Conservation (phyloP, 1,140 invertebrate species). For the Spodoptera litura region DNA sequence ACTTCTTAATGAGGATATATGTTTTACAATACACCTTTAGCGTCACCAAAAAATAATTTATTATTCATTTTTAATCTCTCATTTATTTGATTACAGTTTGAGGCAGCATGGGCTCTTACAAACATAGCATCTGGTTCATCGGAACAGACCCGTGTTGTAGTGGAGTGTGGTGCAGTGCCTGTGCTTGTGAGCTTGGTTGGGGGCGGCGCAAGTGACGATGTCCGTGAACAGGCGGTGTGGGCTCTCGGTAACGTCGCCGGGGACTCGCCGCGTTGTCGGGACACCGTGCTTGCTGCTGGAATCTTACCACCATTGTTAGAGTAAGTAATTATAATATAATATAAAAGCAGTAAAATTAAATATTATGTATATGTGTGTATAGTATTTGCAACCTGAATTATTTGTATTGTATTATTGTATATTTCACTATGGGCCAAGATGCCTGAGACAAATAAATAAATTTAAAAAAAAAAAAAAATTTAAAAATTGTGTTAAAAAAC, state of each 20-base stretch:
- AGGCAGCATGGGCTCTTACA: constrained; percentile 98
- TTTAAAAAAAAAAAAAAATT: no score
- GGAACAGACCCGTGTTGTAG: constrained; percentile 96
- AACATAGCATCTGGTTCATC: constrained; percentile 99
- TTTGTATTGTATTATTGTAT: no score
- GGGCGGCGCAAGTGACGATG: constrained; percentile 96
- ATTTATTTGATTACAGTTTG: constrained; percentile 90
- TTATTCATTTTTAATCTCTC: no score
- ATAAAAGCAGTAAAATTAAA: no score
- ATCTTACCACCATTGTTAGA: constrained; percentile 95
- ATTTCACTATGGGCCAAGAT: no score
- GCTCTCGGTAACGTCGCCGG: constrained; percentile 98
- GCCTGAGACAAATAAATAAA: no score
- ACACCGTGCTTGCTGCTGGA: constrained; percentile 95
- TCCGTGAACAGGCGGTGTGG: constrained; percentile 98
- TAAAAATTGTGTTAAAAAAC: no score
- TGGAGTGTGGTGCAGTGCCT: constrained; percentile 97
- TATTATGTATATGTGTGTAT: no score
- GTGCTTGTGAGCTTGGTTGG: constrained; percentile 95
- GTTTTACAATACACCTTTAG: background rate
- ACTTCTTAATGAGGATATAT: no score
- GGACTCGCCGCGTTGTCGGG: constrained; percentile 96
- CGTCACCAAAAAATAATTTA: no score
- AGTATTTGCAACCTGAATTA: no score
- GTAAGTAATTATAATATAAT: constrained; percentile 86